Base-by-base conservation (phyloP, 1,140 invertebrate species). In the Camponotus vicinus region DNA sequence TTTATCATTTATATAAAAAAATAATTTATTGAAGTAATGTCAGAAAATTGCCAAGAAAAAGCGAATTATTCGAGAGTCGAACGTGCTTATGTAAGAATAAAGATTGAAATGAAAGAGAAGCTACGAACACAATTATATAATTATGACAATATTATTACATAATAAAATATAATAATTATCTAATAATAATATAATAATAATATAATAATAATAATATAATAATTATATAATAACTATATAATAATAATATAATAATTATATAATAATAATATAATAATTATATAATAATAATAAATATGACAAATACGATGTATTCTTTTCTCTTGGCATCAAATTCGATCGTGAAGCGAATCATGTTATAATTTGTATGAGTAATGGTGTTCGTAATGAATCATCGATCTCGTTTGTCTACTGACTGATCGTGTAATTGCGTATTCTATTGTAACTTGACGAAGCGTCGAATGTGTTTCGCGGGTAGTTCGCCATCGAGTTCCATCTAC, bases 401-500 rank as follows among this genome's bases (percentile, higher is more conserved):
- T 27, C 21, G 40, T 40, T n/a, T 37, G 34, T 79, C 42, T 34
- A 49, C 69, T 40, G 76, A 69, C 64, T 21, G 34, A 69, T 32
- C 2, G 57, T n/a, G 9, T 55, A 59, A 79, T 34, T 69, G 32
- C 80, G 57, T 70, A 61, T 45, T 55, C 32, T 57, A 11, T 21
- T 70, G 55, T 49, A 86, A 76, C 32, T 55, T 45, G 61, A 86
- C 32, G 42, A 66, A 69, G 59, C 27, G 42, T 49, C 21, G 42
- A 21, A 86, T 57, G 55, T 13, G 69, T 13, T 76, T 42, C 18
- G 55, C 34, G 64, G 15, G 15, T 52, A 49, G 3, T 76, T 76
- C 18, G 42, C 42, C 71, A 86, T 89, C 61, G 77, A 88, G 61
- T 90, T 78, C 85, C 57, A n/a, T 70, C 21, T 61, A 64, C 45